Evolutionary conservation across 2,113 vertebrate genomes (phyloP), one percentile per base, ranked within the genome.

Genomic region (Speoplatyrhinus poulsoni): DNA sequence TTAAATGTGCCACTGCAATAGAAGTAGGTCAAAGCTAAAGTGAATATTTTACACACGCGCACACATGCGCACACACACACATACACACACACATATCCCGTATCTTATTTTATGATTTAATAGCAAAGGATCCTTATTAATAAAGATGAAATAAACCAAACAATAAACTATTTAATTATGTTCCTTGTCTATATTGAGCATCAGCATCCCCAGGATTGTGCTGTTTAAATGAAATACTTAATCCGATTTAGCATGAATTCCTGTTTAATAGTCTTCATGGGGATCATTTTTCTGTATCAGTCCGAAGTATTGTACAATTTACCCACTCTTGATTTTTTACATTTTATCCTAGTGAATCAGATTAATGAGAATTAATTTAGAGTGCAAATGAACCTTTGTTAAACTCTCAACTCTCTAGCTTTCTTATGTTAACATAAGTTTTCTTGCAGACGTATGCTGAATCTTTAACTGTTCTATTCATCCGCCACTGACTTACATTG

Each of bases 231-330:
- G 70, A 71, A 89, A 85, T 73, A 80, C 62, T 19, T 85, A 89
- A 89, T 85, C 82, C 85, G 74, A 76, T 77, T 87, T 84, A 88
- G 69, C 82, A 79, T 85, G 70, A 81, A 77, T 87, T 74, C 82
- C 41, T 77, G 75, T 86, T 82, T 71, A 62, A 67, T 80, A 79
- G 83, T 79, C 77, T 80, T 84, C 59, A 50, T 63, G n/a, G 65
- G 56, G 67, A 85, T 57, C 16, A 65, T 69, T 80, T 71, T 49
- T 26, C 64, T 48, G 0, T 65, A 33, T 73, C 69, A 67, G 33
- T 70, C 60, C 75, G 54, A 72, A 69, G 46, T 59, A 47, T 75
- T 26, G 36, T 62, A 62, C 73, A 60, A 66, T 52, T 73, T 62
- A 3, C 11, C 53, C 73, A 4, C 58, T 6, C 1, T 61, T 26